phyloP scores from a whole-genome alignment of 1,140 invertebrate species.

The Bombus haemorrhoidalis region DNA sequence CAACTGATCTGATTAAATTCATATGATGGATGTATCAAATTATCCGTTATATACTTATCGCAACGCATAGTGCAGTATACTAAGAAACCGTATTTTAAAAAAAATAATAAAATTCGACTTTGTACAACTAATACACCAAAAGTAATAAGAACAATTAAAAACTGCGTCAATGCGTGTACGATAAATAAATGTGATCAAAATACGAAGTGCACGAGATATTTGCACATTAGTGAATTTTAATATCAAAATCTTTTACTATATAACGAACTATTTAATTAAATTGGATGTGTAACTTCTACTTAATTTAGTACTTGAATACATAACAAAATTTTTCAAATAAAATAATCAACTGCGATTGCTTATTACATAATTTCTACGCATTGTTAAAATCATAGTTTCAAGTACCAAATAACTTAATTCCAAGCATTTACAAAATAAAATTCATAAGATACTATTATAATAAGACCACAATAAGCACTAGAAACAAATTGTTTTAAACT shows the following conservation, averaged over 20 bases:
- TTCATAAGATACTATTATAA: constrained; percentile 18
- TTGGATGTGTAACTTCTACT: constrained; percentile 3
- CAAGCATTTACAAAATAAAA: constrained; percentile 30
- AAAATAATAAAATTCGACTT: constrained; percentile 31
- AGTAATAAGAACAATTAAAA: not conserved
- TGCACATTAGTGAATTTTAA: constrained; percentile 8
- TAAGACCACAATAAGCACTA: constrained; percentile 30
- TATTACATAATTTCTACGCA: not conserved
- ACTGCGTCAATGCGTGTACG: constrained; percentile 47
- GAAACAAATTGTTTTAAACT: constrained; percentile 39
- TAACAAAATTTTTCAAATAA: not conserved
- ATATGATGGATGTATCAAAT: constrained; percentile 61
- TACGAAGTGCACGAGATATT: constrained; percentile 17
- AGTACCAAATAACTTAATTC: constrained; percentile 35
- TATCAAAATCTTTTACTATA: not conserved
- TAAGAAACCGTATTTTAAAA: not conserved
- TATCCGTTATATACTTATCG: constrained; percentile 51
- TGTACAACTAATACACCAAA: not conserved
- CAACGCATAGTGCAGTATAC: constrained; percentile 46
- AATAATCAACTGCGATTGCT: not conserved
- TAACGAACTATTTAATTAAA: constrained; percentile 2
- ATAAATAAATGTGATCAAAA: constrained; percentile 54
- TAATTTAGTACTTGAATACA: constrained; percentile 21
- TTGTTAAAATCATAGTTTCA: constrained; percentile 14
- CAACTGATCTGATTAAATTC: constrained; percentile 53